A percentile compares a stretch with the other conserved stretches of the same genome.
Evolutionary conservation across 2,113 vertebrate species (phyloP).

Genomic region (Gopherus evgoodei): DNA sequence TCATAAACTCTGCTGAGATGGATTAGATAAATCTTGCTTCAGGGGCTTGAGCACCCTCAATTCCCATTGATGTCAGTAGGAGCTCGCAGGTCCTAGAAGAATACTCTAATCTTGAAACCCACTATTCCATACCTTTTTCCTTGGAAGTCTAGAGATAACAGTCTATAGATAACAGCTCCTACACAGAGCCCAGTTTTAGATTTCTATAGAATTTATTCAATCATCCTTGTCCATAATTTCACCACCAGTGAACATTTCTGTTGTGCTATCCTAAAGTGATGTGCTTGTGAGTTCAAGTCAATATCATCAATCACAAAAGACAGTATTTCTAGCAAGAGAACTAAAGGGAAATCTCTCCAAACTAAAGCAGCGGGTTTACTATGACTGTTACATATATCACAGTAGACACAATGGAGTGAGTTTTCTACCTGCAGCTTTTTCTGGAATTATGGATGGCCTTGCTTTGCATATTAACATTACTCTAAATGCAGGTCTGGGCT

Average conservation of each 20-base stretch:
- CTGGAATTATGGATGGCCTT: not conserved
- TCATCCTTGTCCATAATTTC: not conserved
- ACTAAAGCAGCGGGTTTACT: fast-evolving
- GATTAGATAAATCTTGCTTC: not conserved
- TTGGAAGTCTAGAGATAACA: not conserved
- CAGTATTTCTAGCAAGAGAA: not conserved
- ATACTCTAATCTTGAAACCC: not conserved
- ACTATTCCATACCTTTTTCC: not conserved
- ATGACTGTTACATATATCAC: not conserved
- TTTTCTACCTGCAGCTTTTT: not conserved
- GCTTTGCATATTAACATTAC: not conserved
- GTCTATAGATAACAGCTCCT: not conserved
- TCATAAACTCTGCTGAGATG: not conserved
- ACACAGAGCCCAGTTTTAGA: not conserved
- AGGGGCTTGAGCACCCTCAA: not conserved
- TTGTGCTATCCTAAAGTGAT: not conserved
- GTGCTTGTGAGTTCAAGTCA: not conserved
- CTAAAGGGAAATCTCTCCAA: not conserved
- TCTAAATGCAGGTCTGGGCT: not conserved
- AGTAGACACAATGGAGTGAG: not conserved
- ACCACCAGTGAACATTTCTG: not conserved
- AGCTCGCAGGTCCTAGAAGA: not conserved
- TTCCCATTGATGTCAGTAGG: not conserved
- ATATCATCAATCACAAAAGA: not conserved
- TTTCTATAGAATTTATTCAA: not conserved